Percentiles rank a stretch among this genome's conserved stretches.
phyloP scores from a whole-genome alignment of 1,140 invertebrate species.

The Vanessa tameamea region DNA sequence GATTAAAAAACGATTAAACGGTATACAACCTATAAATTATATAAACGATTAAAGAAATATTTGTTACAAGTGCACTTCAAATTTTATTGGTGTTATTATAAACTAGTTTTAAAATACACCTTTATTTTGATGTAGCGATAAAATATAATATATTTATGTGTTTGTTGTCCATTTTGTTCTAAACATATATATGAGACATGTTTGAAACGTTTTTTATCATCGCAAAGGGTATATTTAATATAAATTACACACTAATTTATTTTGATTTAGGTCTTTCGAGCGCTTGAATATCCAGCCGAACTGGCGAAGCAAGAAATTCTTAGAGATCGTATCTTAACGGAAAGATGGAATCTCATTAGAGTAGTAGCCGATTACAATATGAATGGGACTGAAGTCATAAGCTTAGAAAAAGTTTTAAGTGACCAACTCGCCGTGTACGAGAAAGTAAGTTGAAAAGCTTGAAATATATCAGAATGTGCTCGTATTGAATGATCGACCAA shows the following conservation, averaged over 20 bases:
- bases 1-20: too few relatives aligned
- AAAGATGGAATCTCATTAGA: conserved; percentile 68
- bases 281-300: conserved; percentile 87
- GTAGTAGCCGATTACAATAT: conserved; percentile 72
- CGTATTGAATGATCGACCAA: too few relatives aligned
- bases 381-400: conserved; percentile 82
- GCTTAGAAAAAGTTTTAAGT: conserved; percentile 82
- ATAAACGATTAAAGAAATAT: too few relatives aligned
- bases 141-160: too few relatives aligned
- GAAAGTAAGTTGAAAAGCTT: conserved; percentile 67
- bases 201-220: too few relatives aligned
- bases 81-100: too few relatives aligned
- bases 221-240: background rate
- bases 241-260: conserved; percentile 17
- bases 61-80: too few relatives aligned
- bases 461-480: background rate
- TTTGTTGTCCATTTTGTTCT: too few relatives aligned
- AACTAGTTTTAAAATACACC: too few relatives aligned
- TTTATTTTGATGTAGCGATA: too few relatives aligned
- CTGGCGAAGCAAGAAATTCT: conserved; percentile 82
- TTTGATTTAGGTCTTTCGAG: conserved; percentile 85
- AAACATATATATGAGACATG: too few relatives aligned
- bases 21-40: too few relatives aligned
- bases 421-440: conserved; percentile 83
- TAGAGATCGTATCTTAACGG: conserved; percentile 66